phyloP scores from a whole-genome alignment of 2,888 invertebrate genomes.

The Amphipyra berbera region DNA sequence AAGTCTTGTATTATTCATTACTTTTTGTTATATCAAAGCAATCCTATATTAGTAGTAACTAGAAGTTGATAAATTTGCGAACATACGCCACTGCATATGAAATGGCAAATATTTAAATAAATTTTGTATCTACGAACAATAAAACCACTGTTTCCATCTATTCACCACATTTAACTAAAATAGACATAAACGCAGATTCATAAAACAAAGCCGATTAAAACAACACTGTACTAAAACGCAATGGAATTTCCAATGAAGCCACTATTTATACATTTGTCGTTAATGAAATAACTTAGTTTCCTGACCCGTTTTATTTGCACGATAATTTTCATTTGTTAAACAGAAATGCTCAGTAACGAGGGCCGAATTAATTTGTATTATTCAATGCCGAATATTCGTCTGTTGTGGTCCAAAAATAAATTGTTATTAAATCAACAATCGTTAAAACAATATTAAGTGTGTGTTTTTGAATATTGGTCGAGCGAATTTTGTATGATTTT shows the following conservation, averaged over 20 bases:
- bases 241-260: constrained; percentile 45
- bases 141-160: constrained; percentile 21
- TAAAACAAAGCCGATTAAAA: constrained; percentile 45
- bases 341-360: constrained; percentile 54
- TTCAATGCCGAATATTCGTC: constrained; percentile 14
- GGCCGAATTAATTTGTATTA: constrained; percentile 61
- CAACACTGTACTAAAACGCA: constrained; percentile 36
- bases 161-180: constrained; percentile 31
- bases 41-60: constrained; percentile 4
- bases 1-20: constrained; percentile 1
- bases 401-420: constrained; percentile 30
- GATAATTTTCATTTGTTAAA: constrained; percentile 58
- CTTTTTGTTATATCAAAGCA: constrained; percentile 13
- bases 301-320: constrained; percentile 48
- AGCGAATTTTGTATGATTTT: constrained; percentile 30
- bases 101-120: constrained; percentile 38
- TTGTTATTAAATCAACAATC: constrained; percentile 38
- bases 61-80: constrained; percentile 8
- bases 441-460: constrained; percentile 34
- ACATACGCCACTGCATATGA: constrained; percentile 8
- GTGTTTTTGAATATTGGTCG: constrained; percentile 31
- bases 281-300: constrained; percentile 44
- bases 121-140: constrained; percentile 24
- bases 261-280: constrained; percentile 36
- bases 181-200: constrained; percentile 35